phyloP scores from a whole-genome alignment of 2,888 invertebrate genomes.

The Adineta ricciae region DNA sequence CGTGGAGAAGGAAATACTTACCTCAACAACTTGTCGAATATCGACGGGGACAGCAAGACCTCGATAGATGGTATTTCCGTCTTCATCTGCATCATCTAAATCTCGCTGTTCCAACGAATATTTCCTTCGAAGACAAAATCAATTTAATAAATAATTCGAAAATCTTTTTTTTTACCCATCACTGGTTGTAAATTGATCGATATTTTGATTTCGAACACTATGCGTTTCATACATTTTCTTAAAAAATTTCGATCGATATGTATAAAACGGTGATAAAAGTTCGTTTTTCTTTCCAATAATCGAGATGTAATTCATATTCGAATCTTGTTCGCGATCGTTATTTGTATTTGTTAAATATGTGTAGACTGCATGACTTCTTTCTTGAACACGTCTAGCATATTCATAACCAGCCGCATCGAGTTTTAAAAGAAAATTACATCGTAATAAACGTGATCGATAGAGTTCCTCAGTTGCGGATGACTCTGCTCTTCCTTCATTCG shows the following conservation, averaged over 20 bases:
- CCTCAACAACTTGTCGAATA: background rate
- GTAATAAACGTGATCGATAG: background rate
- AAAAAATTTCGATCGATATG: no score
- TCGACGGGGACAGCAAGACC: background rate
- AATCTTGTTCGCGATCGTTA: background rate
- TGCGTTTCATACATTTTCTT: no score
- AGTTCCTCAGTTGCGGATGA: background rate
- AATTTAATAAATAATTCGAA: background rate
- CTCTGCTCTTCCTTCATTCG: background rate
- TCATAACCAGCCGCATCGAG: background rate
- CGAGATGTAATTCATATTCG: background rate
- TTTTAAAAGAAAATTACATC: slow-evolving; percentile 7
- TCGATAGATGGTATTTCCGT: background rate
- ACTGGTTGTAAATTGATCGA: background rate
- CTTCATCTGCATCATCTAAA: background rate
- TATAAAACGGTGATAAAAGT: background rate
- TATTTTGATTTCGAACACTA: background rate
- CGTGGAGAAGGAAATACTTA: background rate
- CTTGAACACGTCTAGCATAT: background rate
- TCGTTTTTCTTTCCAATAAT: background rate
- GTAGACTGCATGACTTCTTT: background rate
- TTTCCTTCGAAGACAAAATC: background rate
- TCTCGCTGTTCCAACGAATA: background rate
- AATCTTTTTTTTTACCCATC: background rate
- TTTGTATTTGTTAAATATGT: background rate